A percentile compares a stretch with the other conserved stretches of the same genome.
Evolutionary conservation across 2,888 invertebrate genomes (phyloP).

Genomic region (Eudasyphora cyanicolor): DNA sequence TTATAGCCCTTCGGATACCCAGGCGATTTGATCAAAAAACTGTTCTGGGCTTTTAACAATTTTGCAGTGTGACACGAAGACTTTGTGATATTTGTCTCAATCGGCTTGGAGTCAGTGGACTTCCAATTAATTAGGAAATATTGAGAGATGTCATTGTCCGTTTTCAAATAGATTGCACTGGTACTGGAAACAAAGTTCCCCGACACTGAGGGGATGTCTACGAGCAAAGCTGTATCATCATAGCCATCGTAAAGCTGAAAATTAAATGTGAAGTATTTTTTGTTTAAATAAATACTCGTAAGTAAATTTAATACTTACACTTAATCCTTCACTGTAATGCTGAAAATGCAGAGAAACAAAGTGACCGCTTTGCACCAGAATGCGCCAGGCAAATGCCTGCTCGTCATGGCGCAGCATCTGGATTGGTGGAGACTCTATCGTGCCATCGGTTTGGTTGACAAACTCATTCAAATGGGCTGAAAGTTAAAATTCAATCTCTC

Average conservation of each 20-base stretch:
- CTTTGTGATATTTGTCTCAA: slow-evolving; percentile 50
- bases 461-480: slow-evolving; percentile 75
- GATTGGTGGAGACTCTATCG: slow-evolving; percentile 74
- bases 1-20: slow-evolving; percentile 88
- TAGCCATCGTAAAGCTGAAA: slow-evolving; percentile 88
- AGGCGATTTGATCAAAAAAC: slow-evolving; percentile 83
- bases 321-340: slow-evolving; percentile 74
- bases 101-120: slow-evolving; percentile 68
- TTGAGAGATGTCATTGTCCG: slow-evolving; percentile 71
- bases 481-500: not conserved
- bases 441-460: slow-evolving; percentile 68
- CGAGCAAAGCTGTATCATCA: slow-evolving; percentile 82
- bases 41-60: slow-evolving; percentile 69
- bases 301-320: slow-evolving; percentile 67
- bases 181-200: slow-evolving; percentile 82
- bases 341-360: slow-evolving; percentile 70
- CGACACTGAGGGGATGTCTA: slow-evolving; percentile 70
- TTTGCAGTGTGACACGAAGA: slow-evolving; percentile 68
- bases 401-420: slow-evolving; percentile 67
- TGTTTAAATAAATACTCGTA: not conserved
- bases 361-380: slow-evolving; percentile 68
- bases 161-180: slow-evolving; percentile 83
- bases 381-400: slow-evolving; percentile 75
- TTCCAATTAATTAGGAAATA: slow-evolving; percentile 74
- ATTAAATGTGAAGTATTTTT: not conserved